These are phyloP conservation scores for Progne subis DNA, from an alignment of 2,113 vertebrate genomes.

Conservation along the genomic window DNA sequence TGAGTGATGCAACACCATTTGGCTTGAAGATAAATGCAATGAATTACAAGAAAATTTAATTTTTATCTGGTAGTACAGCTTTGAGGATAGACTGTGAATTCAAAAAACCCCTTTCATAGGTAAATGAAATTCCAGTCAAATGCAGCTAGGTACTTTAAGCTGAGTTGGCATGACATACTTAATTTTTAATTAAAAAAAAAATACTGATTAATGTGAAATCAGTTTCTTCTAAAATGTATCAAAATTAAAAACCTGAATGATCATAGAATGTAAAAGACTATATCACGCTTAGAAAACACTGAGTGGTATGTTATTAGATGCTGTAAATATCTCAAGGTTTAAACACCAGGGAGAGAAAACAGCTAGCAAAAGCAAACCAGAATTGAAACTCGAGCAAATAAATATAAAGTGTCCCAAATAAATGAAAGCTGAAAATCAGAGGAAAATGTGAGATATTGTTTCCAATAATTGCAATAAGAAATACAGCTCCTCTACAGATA, in stretches of 20 bases:
- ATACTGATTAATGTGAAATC: neutral
- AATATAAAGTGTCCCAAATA: neutral
- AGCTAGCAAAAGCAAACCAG: neutral
- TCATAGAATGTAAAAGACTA: neutral
- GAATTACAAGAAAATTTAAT: neutral
- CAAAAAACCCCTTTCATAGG: neutral
- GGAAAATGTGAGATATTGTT: neutral
- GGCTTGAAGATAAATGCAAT: neutral
- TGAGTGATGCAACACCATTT: neutral
- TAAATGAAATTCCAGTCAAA: neutral
- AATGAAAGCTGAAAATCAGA: neutral
- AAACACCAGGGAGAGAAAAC: neutral
- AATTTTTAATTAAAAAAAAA: neutral
- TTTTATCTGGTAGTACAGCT: neutral
- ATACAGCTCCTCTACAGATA: neutral
- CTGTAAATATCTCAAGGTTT: neutral
- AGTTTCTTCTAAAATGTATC: neutral
- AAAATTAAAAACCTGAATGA: neutral
- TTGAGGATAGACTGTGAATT: neutral
- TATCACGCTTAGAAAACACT: neutral
- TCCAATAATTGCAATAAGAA: neutral
- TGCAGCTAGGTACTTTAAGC: neutral
- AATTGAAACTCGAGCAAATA: neutral
- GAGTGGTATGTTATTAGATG: neutral
- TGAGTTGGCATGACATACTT: neutral